Base-by-base conservation (phyloP, 2,113 vertebrate genomes). In the Vombatus ursinus region DNA sequence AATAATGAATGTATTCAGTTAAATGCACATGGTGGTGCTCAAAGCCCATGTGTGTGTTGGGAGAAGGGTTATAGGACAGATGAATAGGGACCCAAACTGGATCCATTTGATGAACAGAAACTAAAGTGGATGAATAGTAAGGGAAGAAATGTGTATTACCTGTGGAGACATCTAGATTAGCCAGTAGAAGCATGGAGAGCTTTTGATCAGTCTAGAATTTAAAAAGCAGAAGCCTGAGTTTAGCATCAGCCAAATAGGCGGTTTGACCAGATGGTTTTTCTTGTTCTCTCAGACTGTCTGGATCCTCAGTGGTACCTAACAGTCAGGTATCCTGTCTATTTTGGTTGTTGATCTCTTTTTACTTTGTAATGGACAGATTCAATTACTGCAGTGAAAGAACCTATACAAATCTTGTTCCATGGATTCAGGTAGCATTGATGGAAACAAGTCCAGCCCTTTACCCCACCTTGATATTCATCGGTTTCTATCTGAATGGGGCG, bases 401-500 rank as follows among this genome's bases (percentile, higher is more conserved):
- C 31, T 95, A 90, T 94, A 90, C 96, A 97, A 94, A 84, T 77
- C 3, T 12, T 77, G 52, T 92, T 77, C 61, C 6, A 0, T 37
- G 57, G 90, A 8, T 68, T 91, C 50, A 1, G 10, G 0, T n/a
- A 48, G 90, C 16, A 7, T 44, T 54, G 22, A 91, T 3, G 5
- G 52, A 91, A 44, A 31, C 92, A 53, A 93, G 95, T 95, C 47
- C 91, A 54, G 61, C 48, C 91, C 92, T n/a, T 97, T 24, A 31
- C 53, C 92, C 50, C 93, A 14, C 26, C 94, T 97, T 93, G 52
- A 84, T 96, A 91, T 77, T 0, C 31, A 7, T 48, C 84, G 90
- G 50, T 94, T 95, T 97, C 94, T 93, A 92, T 84, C 68, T 84
- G 95, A 94, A 92, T 68, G 84, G 57, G 90, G 61, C 95, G 93